Evolutionary conservation across 2,888 invertebrate species (phyloP), one percentile per base, ranked within the genome.

Genomic region (Brassicogethes aeneus): DNA sequence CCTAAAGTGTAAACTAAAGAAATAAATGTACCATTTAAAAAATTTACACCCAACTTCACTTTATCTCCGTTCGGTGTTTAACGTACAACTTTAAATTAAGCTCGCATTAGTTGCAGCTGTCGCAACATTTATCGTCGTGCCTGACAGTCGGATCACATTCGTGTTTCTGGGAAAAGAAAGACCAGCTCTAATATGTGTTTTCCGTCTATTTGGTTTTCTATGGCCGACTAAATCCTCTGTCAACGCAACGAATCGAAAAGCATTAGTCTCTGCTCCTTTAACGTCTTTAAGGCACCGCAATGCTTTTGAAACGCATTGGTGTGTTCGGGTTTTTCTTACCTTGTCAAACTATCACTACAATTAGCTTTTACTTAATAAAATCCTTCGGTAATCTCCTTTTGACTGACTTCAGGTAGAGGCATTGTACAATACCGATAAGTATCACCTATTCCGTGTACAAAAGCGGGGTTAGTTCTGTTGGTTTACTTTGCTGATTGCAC

Each of bases 201-300:
- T 54, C 51, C 51, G 48, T 46, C 51, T 51, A 46, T 51, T 48
- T 51, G 51, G 51, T 48, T 51, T 50, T 54, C 51, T 55, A 56
- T 55, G 45, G 53, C 40, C 50, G 48, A 50, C 55, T 57, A 59
- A 57, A 59, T 56, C 56, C 53, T 47, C 54, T 56, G 57, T 57
- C 56, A 53, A 55, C 49, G 51, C 50, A 52, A 55, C 56, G 55
- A 59, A 59, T 59, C 51, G 57, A 45, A 46, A 43, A 39, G 48
- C 54, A 55, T 57, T 57, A 56, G 55, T 56, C 52, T 50, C 47
- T 44, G 48, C 46, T 52, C 46, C 46, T 47, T 53, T 48, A 45
- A 53, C 37, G 29, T 8, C 15, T n/a, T 17, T 23, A 23, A 36
- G 43, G 32, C 40, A 48, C 48, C 45, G 43, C 43, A 45, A 42